Percentiles rank a stretch among this genome's conserved stretches.
phyloP scores from a whole-genome alignment of 1,140 invertebrate genomes.

The Drosophila kepulauana region DNA sequence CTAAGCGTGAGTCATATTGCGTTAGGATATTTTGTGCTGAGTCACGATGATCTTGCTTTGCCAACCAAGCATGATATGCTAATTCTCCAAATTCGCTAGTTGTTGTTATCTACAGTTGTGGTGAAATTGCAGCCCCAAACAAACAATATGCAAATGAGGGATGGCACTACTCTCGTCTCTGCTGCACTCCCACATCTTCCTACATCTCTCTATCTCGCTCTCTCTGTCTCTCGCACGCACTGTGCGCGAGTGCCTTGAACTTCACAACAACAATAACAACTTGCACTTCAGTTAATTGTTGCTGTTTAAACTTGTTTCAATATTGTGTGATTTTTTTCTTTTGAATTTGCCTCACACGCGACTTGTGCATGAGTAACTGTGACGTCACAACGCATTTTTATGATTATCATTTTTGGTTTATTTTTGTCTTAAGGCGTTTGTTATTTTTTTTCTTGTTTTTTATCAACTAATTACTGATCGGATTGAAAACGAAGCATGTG shows the following conservation, averaged over 20 bases:
- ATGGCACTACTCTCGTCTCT: background rate
- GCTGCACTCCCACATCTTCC: background rate
- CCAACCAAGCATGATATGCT: constrained; percentile 36
- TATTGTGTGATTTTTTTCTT: constrained; percentile 13
- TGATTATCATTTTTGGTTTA: constrained; percentile 13
- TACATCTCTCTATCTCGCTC: background rate
- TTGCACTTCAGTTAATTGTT: background rate
- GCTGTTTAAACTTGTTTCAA: constrained; percentile 30
- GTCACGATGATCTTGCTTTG: constrained; percentile 40
- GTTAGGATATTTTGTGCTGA: constrained; percentile 30
- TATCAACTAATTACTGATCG: constrained; percentile 21
- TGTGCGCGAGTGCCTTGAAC: constrained; percentile 44
- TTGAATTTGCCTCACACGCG: constrained; percentile 25
- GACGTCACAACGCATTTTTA: constrained; percentile 39
- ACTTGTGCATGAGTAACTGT: constrained; percentile 45
- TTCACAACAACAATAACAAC: constrained; percentile 23
- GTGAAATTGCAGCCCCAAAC: constrained; percentile 37
- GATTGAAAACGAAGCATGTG: constrained; percentile 28
- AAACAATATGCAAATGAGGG: constrained; percentile 10
- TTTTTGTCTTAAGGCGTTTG: constrained; percentile 5
- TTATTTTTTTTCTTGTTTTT: constrained; percentile 5
- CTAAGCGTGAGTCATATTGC: constrained; percentile 32
- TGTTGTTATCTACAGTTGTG: constrained; percentile 44
- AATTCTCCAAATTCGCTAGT: constrained; percentile 23
- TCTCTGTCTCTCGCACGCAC: too few species aligned